Evolutionary conservation across 2,113 vertebrate genomes (phyloP), one percentile per base, ranked within the genome.

Genomic region (Trinectes maculatus): DNA sequence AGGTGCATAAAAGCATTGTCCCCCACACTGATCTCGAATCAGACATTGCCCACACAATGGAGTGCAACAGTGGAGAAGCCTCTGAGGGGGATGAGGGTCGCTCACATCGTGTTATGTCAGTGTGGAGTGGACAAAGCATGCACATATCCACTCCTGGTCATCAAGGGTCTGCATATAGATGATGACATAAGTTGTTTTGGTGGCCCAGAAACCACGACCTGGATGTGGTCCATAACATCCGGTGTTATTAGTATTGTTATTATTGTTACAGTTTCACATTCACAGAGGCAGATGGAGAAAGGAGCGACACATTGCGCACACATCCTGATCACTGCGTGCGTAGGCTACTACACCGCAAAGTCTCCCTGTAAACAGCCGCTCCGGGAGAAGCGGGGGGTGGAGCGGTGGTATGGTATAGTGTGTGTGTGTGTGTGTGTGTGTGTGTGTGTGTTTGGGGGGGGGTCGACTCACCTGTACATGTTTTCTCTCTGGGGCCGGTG

Each of bases 401-500:
- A 22, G 21, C 13, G 37, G 19, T n/a, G n/a, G n/a, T n/a, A n/a
- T n/a, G n/a, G n/a, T n/a, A n/a, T n/a, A n/a, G n/a, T n/a, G n/a
- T n/a, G n/a, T n/a, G n/a, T n/a, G n/a, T n/a, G n/a, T n/a, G n/a
- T n/a, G n/a, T n/a, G n/a, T n/a, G n/a, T n/a, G n/a, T n/a, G n/a
- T n/a, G n/a, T n/a, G n/a, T n/a, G n/a, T n/a, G n/a, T n/a, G n/a
- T n/a, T n/a, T n/a, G 12, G 18, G 31, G 47, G 31, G 37, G 13
- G 34, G 22, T 43, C 44, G 46, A 22, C 91, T 80, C 80, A 99
- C 98, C 98, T 97, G 94, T 94, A 95, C 95, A 98, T 97, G 89
- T 98, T 98, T 80, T 99, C 98, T 79, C 97, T 94, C 81, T 98
- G 97, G 42, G 98, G 97, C 84, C 98, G 93, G 89, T 99, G 98